Evolutionary conservation across 2,888 invertebrate genomes (phyloP).

Genomic region (Philhelius pedissequus): DNA sequence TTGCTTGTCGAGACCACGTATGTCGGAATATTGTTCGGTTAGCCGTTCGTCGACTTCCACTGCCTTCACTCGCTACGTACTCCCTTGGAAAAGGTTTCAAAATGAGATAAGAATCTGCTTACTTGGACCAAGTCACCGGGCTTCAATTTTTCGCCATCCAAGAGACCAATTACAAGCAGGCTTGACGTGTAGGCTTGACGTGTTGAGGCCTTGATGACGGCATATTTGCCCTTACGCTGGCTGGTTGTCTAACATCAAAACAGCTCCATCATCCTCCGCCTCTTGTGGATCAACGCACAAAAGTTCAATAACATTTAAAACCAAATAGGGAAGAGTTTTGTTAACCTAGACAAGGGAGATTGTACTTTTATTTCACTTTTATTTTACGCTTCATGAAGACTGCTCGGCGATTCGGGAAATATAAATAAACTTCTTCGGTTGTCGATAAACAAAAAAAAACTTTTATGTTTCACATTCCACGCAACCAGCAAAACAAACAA

Average conservation of each 20-base stretch:
- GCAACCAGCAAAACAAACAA: too few species aligned
- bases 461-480: too few species aligned
- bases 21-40: conserved; percentile 99
- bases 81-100: conserved; percentile 98
- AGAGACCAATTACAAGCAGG: conserved; percentile 98
- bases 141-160: conserved; percentile 98
- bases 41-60: conserved; percentile 99
- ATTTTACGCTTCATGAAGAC: too few species aligned
- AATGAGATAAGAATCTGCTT: conserved; percentile 98
- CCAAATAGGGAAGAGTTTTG: conserved; percentile 98
- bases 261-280: conserved; percentile 98
- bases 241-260: conserved; percentile 98
- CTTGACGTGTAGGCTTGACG: too few species aligned
- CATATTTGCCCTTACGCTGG: conserved; percentile 99
- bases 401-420: too few species aligned
- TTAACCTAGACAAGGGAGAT: conserved; percentile 80
- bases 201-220: conserved; percentile 99
- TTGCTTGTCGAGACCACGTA: conserved; percentile 99
- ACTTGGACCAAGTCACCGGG: conserved; percentile 97
- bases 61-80: conserved; percentile 99
- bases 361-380: neutral
- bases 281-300: conserved; percentile 99
- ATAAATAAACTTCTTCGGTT: too few species aligned
- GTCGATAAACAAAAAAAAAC: too few species aligned
- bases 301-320: conserved; percentile 99